Evolutionary conservation across 1,140 invertebrate species (phyloP), one percentile per base, ranked within the genome.

Genomic region (Danaus plexippus): DNA sequence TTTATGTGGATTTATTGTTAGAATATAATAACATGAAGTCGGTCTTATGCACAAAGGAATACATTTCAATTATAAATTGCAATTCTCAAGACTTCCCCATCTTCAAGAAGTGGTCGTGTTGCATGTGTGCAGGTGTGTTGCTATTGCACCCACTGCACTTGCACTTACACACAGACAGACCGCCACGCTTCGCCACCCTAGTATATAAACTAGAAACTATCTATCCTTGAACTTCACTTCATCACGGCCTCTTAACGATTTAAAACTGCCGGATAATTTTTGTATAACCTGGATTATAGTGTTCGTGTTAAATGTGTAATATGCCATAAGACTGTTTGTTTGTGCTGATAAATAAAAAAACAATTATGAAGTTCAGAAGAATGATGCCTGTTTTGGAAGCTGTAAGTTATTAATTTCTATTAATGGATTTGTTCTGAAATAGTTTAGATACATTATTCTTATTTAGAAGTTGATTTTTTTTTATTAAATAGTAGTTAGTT

Each of bases 181-280:
- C 47, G 45, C 64, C 69, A 83, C 83, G 83, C 57, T 83, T 68
- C 75, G 73, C 75, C 71, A 83, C 79, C 78, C 83, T 71, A 72
- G 71, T 86, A 86, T 86, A 86, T 86, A 86, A 81, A 69, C 65
- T 71, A 71, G 61, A 47, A 18, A 56, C 62, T 59, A 45, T 66
- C 64, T 75, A 81, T 73, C 80, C 83, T 86, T 84, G 80, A 86
- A 84, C 83, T 81, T 83, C 80, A 86, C 72, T 84, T 77, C 73
- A 73, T 64, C 72, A 71, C 67, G 53, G 57, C 51, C 41, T 67
- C 69, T 67, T 67, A 41, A 46, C 15, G 42, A 52, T 51, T 51
- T 50, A 13, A 49, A 52, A 54, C 42, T 15, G n/a, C 48, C 22
- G n/a, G 32, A 42, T 43, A 51, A 61, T 52, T 15, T 15, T 52